Base-by-base conservation (phyloP, 2,888 invertebrate species). In the Chrysomela aeneicollis region DNA sequence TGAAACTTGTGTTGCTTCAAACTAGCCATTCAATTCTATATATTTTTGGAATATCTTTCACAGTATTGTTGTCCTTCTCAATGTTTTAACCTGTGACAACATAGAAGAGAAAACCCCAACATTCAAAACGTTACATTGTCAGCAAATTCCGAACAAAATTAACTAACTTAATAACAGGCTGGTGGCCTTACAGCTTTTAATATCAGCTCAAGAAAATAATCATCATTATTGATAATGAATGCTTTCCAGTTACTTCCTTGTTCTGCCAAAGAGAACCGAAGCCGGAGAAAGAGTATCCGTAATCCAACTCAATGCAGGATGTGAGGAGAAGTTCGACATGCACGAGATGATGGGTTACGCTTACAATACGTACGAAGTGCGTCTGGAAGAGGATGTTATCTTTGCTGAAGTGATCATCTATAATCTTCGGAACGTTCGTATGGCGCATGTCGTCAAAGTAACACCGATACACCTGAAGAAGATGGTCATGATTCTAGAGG, bases 331-430 rank as follows among this genome's bases (percentile, higher is more conserved):
- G 4, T 83, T 84, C 59, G 78, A 78, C 0, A 69, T 77, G 0
- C 81, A 84, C 61, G 68, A 75, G 2, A 73, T 82, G 8, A 77
- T 84, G 22, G 80, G 81, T 30, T 83, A 83, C 54, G 78, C 83
- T 8, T 81, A 84, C 35, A 83, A 85, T 79, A 81, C 84, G 72
- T 79, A 77, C 1, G 86, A 86, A 58, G 74, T 86, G 30, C 78
- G 85, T 67, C 61, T 85, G n/a, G 80, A 79, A 54, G 79, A 82
- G 54, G 86, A 86, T 67, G 83, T 83, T 64, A 79, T 82, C 61
- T 67, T 83, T 0, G 80, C 79, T 2, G 85, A 85, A 53, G 81
- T 85, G 32, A 81, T 84, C 80, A 73, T 86, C 0, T 59, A 84
- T 9, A 86, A 86, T 60, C 76, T 85, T 63, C 78, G 81, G 32